Base-by-base conservation (phyloP, 1,140 invertebrate genomes). In the Pollicipes pollicipes region DNA sequence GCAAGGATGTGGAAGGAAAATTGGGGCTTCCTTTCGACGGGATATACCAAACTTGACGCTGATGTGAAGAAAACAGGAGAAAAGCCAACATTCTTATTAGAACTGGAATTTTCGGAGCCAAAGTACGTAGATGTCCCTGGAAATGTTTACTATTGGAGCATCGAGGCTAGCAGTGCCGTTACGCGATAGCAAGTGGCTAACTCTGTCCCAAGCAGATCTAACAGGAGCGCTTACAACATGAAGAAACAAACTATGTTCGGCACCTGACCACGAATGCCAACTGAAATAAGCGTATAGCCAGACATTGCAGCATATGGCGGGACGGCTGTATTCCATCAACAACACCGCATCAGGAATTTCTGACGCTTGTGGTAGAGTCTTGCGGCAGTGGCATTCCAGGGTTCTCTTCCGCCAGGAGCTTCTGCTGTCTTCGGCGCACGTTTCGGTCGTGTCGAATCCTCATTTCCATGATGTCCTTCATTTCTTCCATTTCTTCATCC, bases 391-490 rank as follows among this genome's bases (percentile, higher is more conserved):
- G 45, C 45, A 58, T 58, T 21, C 45, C 45, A 17, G 45, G 45
- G 24, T 58, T 58, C 45, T 58, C 13, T 58, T 58, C 45, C 13
- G 45, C 45, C 2, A 58, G 45, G 32, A 73, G 73, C 45, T 76
- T 76, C 37, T 73, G 74, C 64, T 72, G 73, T 17, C 75, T 70
- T 1, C 78, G 70, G 24, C 74, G 70, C 30, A 78, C 74, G 68
- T 76, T 77, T 35, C 76, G 75, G 70, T 76, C 74, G 76, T 94
- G 91, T 21, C 88, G 86, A 74, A 89, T 84, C 78, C 93, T 92
- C 87, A 93, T 91, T 80, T 94, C 91, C 70, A 92, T 80, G 70
- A 95, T 90, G 80, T 93, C 90, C 77, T 93, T 93, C 89, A 94
- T 93, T 81, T 95, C 90, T 80, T 93, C 89, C 76, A 91, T 91